phyloP scores from a whole-genome alignment of 2,113 vertebrate species.

The Grammomys dolichurus region DNA sequence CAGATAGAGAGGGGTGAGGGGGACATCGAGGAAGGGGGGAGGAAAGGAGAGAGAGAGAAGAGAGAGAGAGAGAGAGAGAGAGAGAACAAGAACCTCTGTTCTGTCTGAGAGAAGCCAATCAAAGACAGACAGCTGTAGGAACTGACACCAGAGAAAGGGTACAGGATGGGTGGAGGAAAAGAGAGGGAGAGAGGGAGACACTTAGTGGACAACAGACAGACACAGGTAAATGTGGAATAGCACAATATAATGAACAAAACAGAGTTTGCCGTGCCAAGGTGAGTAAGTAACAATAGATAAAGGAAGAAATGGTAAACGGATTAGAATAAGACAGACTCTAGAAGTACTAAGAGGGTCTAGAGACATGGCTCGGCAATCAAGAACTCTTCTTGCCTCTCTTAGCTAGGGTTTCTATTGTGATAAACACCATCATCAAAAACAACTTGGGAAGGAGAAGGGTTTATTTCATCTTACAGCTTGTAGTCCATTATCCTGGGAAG shows the following conservation, averaged over 20 bases:
- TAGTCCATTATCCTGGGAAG: neutral
- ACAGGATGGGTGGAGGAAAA: constrained; percentile 49
- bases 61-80: too few species aligned
- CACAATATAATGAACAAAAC: constrained; percentile 40
- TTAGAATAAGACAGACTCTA: neutral
- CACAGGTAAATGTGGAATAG: neutral
- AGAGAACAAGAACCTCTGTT: neutral
- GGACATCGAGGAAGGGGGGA: neutral
- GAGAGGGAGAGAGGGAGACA: neutral
- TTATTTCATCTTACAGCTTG: neutral
- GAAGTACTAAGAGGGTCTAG: neutral
- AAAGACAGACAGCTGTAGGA: neutral
- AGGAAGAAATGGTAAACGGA: neutral
- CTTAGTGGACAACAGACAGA: constrained; percentile 59
- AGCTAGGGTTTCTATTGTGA: neutral
- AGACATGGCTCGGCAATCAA: neutral
- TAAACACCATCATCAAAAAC: neutral
- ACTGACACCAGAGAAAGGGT: constrained; percentile 11
- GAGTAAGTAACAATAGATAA: neutral
- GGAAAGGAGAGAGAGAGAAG: neutral
- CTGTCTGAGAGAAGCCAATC: neutral
- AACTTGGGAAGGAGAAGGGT: neutral
- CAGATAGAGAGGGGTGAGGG: neutral
- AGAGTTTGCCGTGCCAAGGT: neutral
- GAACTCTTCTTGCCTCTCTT: neutral